Percentiles rank a stretch among this genome's conserved stretches.
These are phyloP conservation scores for Chascanopsetta lugubris DNA, from an alignment of 2,113 vertebrate genomes.

Conservation along the genomic window DNA sequence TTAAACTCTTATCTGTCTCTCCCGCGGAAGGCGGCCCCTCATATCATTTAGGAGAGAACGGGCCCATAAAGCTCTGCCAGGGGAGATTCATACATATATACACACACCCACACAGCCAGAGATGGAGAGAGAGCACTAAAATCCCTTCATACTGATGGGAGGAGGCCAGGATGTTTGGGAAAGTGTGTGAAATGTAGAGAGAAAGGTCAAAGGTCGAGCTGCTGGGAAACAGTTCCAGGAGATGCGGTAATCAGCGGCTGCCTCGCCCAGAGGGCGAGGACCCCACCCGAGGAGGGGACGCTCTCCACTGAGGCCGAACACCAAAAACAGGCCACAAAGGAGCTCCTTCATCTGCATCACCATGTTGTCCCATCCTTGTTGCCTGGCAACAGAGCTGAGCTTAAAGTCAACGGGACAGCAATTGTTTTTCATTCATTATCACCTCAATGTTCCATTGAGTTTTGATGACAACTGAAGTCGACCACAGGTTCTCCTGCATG, in stretches of 20 bases:
- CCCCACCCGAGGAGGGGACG: neutral
- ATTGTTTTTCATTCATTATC: too few relatives aligned
- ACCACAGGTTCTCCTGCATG: too few relatives aligned
- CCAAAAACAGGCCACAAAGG: neutral
- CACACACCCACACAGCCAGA: conserved; percentile 41
- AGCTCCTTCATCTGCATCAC: neutral
- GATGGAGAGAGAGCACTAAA: conserved; percentile 39
- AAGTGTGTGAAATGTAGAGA: conserved; percentile 25
- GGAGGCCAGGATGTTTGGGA: conserved; percentile 14
- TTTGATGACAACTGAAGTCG: too few relatives aligned
- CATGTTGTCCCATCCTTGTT: neutral
- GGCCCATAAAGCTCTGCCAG: conserved; percentile 39
- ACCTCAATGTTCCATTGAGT: too few relatives aligned
- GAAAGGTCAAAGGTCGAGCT: conserved; percentile 21
- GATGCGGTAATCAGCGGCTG: too few relatives aligned
- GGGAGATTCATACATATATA: conserved; percentile 52
- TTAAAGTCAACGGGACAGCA: neutral
- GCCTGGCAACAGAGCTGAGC: neutral
- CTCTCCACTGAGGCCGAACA: neutral
- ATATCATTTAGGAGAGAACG: conserved; percentile 48
- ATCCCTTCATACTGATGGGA: conserved; percentile 47
- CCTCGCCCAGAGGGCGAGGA: too few relatives aligned
- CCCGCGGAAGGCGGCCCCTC: conserved; percentile 53
- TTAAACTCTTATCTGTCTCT: conserved; percentile 77
- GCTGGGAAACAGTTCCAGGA: neutral